Percentiles rank a stretch among this genome's conserved stretches.
Evolutionary conservation across 2,797 vertebrate genomes (phyloP).

Genomic region (Anguilla pacifica): DNA sequence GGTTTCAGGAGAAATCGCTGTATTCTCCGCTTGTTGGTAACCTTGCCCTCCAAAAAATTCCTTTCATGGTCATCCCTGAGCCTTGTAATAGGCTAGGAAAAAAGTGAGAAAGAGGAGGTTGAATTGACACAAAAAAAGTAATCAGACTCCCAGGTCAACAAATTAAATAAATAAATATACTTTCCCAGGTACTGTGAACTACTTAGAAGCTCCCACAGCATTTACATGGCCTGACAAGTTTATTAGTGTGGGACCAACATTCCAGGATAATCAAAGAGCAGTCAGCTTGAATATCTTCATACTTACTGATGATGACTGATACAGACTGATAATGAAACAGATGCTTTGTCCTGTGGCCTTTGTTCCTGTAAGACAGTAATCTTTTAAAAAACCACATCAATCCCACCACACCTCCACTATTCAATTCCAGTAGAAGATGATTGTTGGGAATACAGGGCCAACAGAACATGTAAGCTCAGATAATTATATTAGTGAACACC

Average conservation of each 20-base stretch:
- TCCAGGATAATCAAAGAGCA: conserved; percentile 18
- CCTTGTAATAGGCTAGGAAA: neutral
- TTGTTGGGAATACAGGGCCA: neutral
- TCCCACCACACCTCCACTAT: conserved; percentile 3
- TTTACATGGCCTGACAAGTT: neutral
- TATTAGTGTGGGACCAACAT: conserved; percentile 11
- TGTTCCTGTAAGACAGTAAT: conserved; percentile 33
- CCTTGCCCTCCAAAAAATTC: conserved; percentile 8
- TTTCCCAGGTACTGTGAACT: neutral
- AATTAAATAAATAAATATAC: neutral
- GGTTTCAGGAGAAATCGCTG: conserved; percentile 4
- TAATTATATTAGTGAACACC: neutral
- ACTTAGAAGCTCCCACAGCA: neutral
- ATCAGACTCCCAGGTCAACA: conserved; percentile 5
- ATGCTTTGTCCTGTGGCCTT: conserved; percentile 28
- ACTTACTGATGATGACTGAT: neutral
- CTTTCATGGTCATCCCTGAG: neutral
- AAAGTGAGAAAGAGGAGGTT: neutral
- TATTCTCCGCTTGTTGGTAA: conserved; percentile 12
- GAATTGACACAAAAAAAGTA: neutral
- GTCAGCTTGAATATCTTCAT: conserved; percentile 12
- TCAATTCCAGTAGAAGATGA: conserved; percentile 26
- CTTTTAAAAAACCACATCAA: conserved; percentile 29
- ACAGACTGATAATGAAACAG: conserved; percentile 18
- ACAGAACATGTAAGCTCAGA: neutral